Conservation (phyloP, 2,888 invertebrate genomes). For the Xestia xanthographa region DNA sequence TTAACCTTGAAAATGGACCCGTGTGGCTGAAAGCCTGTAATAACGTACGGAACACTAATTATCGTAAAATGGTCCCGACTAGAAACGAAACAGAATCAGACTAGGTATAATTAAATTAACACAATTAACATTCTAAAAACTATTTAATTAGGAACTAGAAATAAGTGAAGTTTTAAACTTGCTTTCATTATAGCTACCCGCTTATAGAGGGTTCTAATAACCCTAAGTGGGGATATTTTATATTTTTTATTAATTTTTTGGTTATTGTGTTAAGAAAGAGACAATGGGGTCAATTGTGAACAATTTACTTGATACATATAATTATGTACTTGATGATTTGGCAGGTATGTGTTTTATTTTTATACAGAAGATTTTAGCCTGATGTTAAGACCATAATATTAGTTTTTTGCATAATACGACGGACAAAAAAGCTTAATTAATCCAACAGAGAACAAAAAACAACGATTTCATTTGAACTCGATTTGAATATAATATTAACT, state of each 20-base stretch:
- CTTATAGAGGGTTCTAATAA: not conserved
- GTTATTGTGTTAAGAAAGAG: not conserved
- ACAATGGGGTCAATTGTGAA: slow-evolving; percentile 48
- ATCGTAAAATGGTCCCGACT: not conserved
- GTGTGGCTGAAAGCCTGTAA: not conserved
- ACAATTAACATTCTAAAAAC: not conserved
- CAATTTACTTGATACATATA: slow-evolving; percentile 46
- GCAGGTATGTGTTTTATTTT: slow-evolving; percentile 45
- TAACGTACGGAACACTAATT: not conserved
- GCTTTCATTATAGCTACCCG: slow-evolving; percentile 6
- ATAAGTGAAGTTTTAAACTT: not conserved
- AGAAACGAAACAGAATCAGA: not conserved
- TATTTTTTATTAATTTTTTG: not conserved
- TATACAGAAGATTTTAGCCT: not conserved
- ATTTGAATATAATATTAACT: not conserved
- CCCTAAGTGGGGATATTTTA: not conserved
- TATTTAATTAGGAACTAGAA: not conserved
- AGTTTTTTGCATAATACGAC: not conserved
- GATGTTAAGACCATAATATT: not conserved
- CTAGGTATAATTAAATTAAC: not conserved
- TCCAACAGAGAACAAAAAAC: not conserved
- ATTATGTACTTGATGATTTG: slow-evolving; percentile 59
- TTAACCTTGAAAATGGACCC: too few relatives aligned
- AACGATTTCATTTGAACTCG: not conserved
- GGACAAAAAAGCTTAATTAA: not conserved